Conservation (phyloP, 2,888 invertebrate genomes). For the Protodeltote pygarga region DNA sequence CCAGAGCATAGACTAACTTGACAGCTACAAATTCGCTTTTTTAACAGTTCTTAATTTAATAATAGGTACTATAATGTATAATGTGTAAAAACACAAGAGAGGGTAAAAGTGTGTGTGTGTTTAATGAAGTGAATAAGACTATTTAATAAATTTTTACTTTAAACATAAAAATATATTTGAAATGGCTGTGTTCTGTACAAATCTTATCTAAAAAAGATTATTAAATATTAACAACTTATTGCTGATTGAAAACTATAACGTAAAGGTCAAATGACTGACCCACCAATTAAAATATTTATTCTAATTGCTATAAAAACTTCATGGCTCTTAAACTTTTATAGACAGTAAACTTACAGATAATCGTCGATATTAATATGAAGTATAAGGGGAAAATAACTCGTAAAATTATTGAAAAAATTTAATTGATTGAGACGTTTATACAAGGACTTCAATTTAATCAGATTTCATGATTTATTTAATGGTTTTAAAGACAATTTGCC, state of each 20-base stretch:
- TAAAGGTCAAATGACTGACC: neutral
- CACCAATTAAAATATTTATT: conserved; percentile 18
- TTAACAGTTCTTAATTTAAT: no score
- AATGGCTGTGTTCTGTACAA: no score
- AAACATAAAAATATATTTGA: no score
- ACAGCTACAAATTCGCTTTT: no score
- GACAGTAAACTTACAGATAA: conserved; percentile 12
- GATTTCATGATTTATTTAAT: conserved; percentile 27
- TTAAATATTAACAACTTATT: neutral
- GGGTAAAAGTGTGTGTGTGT: no score
- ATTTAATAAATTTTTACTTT: no score
- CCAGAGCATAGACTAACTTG: no score
- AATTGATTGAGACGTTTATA: conserved; percentile 25
- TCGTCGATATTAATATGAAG: conserved; percentile 31
- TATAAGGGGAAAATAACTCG: conserved; percentile 21
- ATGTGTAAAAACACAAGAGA: no score
- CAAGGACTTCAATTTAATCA: no score
- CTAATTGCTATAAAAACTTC: conserved; percentile 11
- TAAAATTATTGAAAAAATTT: conserved; percentile 28
- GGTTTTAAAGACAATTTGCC: no score
- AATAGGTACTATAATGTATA: no score
- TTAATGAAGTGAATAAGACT: no score
- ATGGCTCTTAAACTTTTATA: conserved; percentile 15
- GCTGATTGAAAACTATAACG: neutral
- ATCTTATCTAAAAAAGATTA: neutral